phyloP scores from a whole-genome alignment of 2,797 vertebrate genomes.

The Micrastur ruficollis region DNA sequence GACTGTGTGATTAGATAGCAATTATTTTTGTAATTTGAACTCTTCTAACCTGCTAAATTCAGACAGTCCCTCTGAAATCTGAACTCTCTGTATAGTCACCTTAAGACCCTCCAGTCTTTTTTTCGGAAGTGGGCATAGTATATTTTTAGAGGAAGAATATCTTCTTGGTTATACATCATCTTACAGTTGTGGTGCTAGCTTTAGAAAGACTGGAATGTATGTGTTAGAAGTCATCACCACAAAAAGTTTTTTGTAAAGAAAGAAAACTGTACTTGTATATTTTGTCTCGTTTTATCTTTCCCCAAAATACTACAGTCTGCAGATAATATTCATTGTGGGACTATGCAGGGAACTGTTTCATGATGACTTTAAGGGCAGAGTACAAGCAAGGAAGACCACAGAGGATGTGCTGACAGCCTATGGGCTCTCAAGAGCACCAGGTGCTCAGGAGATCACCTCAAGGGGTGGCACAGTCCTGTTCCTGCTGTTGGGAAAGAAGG shows the following conservation, averaged over 20 bases:
- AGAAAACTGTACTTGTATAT: neutral
- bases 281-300: conserved; percentile 19
- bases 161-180: neutral
- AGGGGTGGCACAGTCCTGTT: neutral
- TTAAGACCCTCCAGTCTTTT: neutral
- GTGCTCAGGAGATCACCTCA: neutral
- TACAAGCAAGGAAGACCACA: neutral
- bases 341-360: neutral
- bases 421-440: accelerated
- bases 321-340: conserved; percentile 20
- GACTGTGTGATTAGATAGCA: neutral
- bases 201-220: neutral
- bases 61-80: neutral
- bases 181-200: neutral
- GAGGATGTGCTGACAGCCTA: neutral
- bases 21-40: neutral
- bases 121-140: neutral
- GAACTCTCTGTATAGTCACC: neutral
- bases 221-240: neutral
- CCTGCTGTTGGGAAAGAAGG: neutral
- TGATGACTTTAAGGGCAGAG: neutral
- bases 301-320: neutral
- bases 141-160: conserved; percentile 20
- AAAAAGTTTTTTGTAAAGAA: neutral
- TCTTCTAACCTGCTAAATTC: neutral